Evolutionary conservation across 2,797 vertebrate species (phyloP).

Genomic region (Thaleichthys pacificus): DNA sequence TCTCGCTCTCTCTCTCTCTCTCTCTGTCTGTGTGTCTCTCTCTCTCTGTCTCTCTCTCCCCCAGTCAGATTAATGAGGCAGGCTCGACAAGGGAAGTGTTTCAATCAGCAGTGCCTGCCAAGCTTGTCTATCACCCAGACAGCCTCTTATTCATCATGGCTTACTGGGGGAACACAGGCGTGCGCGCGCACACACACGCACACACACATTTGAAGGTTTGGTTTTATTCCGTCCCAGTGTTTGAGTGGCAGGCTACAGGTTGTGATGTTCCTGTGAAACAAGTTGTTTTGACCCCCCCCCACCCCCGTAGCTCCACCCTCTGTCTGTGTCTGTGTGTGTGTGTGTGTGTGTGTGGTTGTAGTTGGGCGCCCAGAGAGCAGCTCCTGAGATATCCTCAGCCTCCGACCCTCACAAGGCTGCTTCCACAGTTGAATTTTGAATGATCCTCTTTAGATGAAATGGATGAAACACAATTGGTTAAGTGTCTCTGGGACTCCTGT

Average conservation of each 20-base stretch:
- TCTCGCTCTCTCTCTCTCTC: neutral
- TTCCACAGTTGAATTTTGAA: slow-evolving; percentile 72
- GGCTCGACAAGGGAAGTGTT: slow-evolving; percentile 94
- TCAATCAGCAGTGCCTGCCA: slow-evolving; percentile 89
- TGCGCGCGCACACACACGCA: slow-evolving; percentile 27
- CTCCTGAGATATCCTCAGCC: neutral
- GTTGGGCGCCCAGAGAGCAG: neutral
- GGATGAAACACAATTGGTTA: slow-evolving; percentile 71
- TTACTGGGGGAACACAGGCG: slow-evolving; percentile 33
- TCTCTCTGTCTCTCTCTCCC: slow-evolving; percentile 70
- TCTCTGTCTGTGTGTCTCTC: slow-evolving; percentile 10
- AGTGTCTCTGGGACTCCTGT: slow-evolving; percentile 75
- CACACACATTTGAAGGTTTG: slow-evolving; percentile 3
- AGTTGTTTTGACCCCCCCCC: slow-evolving; percentile 39
- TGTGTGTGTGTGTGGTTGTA: too few species aligned
- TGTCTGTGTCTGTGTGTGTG: neutral
- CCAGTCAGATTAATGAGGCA: slow-evolving; percentile 92
- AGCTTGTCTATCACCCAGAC: slow-evolving; percentile 76
- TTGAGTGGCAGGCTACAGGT: slow-evolving; percentile 45
- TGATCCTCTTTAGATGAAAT: slow-evolving; percentile 70
- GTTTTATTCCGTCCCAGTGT: neutral
- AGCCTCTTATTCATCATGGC: slow-evolving; percentile 74
- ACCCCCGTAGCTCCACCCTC: slow-evolving; percentile 24
- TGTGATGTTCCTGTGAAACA: slow-evolving; percentile 50
- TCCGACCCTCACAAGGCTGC: neutral